These are phyloP conservation scores for Acanthopleura granulata DNA, from an alignment of 2,888 invertebrate genomes.

Conservation along the genomic window DNA sequence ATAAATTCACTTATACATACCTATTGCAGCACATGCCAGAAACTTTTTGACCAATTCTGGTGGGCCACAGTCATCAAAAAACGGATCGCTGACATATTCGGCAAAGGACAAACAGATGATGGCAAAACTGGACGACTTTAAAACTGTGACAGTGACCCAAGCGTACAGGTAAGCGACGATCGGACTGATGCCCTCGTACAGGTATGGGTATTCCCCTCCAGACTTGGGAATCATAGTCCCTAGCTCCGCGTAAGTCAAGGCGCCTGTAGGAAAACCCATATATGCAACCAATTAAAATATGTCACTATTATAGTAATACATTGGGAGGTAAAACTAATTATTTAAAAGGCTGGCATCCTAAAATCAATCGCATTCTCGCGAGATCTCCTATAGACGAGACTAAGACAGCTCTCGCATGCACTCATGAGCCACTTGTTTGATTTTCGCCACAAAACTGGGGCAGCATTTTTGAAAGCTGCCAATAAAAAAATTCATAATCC, in stretches of 20 bases:
- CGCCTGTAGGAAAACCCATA: conserved; percentile 75
- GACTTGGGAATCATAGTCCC: conserved; percentile 96
- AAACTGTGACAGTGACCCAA: conserved; percentile 62
- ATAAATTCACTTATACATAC: conserved; percentile 22
- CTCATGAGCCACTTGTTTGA: too few relatives aligned
- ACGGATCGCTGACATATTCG: conserved; percentile 38
- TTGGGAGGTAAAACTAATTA: too few relatives aligned
- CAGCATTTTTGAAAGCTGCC: too few relatives aligned
- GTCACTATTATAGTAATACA: too few relatives aligned
- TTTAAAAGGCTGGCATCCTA: too few relatives aligned
- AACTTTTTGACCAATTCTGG: conserved; percentile 32
- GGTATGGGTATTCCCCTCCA: conserved; percentile 95
- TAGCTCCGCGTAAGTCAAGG: conserved; percentile 92
- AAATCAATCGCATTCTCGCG: too few relatives aligned
- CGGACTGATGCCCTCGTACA: conserved; percentile 94
- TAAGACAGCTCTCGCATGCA: too few relatives aligned
- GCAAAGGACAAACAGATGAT: conserved; percentile 68
- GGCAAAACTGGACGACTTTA: conserved; percentile 61
- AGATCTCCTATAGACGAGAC: too few relatives aligned
- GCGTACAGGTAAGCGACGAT: conserved; percentile 80
- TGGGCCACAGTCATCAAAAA: conserved; percentile 44
- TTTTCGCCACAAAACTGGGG: too few relatives aligned
- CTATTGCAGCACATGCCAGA: conserved; percentile 31
- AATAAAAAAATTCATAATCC: too few relatives aligned
- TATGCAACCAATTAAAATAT: not conserved